These are phyloP conservation scores for Thymallus thymallus DNA, from an alignment of 2,113 vertebrate genomes.

Conservation along the genomic window DNA sequence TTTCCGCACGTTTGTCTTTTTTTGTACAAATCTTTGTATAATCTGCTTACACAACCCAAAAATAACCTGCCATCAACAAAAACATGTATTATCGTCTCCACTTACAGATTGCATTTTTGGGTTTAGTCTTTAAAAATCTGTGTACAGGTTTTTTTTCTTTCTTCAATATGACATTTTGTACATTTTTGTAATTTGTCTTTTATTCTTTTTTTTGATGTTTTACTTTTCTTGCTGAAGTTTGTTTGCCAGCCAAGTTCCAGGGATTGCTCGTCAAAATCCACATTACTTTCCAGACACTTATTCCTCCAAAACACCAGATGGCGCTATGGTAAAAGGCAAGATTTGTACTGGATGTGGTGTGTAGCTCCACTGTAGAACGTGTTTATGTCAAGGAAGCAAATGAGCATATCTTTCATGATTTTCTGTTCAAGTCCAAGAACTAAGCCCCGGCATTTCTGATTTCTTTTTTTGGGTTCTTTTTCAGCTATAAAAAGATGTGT, in stretches of 20 bases:
- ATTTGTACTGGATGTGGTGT: conserved; percentile 51
- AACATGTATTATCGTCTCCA: conserved; percentile 72
- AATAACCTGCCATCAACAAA: conserved; percentile 61
- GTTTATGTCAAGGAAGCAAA: conserved; percentile 47
- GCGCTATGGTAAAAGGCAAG: conserved; percentile 45
- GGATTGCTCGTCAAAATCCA: conserved; percentile 52
- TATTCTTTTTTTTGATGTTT: conserved; percentile 36
- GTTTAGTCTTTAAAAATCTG: conserved; percentile 54
- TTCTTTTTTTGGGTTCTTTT: conserved; percentile 42
- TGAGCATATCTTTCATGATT: conserved; percentile 54
- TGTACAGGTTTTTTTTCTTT: conserved; percentile 49
- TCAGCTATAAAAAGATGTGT: conserved; percentile 55
- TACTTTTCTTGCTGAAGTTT: conserved; percentile 37
- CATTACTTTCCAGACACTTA: conserved; percentile 45
- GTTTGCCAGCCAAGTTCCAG: conserved; percentile 54
- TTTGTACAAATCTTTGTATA: conserved; percentile 71
- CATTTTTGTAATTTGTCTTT: conserved; percentile 54
- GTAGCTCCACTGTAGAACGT: conserved; percentile 47
- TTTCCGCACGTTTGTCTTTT: conserved; percentile 21
- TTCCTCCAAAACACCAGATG: conserved; percentile 65
- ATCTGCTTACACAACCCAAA: conserved; percentile 65
- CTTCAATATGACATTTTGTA: conserved; percentile 54
- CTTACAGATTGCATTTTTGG: conserved; percentile 68
- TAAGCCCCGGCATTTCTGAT: conserved; percentile 42
- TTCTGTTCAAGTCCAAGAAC: conserved; percentile 60